Base-by-base conservation (phyloP, 2,113 vertebrate species). In the Labeo catla region DNA sequence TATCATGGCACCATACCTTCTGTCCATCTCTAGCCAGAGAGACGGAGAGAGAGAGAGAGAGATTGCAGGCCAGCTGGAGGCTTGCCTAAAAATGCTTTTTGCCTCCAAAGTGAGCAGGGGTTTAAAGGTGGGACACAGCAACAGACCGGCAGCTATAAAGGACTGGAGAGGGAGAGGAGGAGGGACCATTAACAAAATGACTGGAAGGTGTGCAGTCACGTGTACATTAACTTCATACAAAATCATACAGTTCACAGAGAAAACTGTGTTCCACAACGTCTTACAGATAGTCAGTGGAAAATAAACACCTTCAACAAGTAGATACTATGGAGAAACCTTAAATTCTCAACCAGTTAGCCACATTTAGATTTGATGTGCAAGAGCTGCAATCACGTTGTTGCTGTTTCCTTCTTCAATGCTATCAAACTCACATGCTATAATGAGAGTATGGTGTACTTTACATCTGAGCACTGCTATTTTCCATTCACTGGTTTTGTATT, bases 1-100 rank as follows among this genome's bases (percentile, higher is more conserved):
- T 93, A 94, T 94, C 93, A 93, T 92, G 93, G 91, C 92, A 91
- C 89, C 90, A 93, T 94, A 94, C 91, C 93, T 93, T 92, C 91
- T 63, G 66, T 13, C 85, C 91, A 92, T 87, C 92, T 93, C 88
- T 83, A 76, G 91, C 91, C 89, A 93, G 90, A 89, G 84, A 81
- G 76, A 76, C 45, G 21, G 13, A 43, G 57, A 43, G 78, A 81
- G 76, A 76, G 57, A 34, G 13, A 43, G 57, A 43, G 78, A 78
- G 16, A 54, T 77, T 84, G 47, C 36, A 16, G 85, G 88, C 87
- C 85, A 92, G 91, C 85, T 89, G 77, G 89, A 91, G 87, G 84
- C 54, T 52, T 83, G 81, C 52, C 87, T 52, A 47, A 88, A 86
- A 89, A 88, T 84, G 83, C 73, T 49, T 72, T 76, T 57, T 54